Conservation (phyloP, 2,797 vertebrate species). For the Novumbra hubbsi region DNA sequence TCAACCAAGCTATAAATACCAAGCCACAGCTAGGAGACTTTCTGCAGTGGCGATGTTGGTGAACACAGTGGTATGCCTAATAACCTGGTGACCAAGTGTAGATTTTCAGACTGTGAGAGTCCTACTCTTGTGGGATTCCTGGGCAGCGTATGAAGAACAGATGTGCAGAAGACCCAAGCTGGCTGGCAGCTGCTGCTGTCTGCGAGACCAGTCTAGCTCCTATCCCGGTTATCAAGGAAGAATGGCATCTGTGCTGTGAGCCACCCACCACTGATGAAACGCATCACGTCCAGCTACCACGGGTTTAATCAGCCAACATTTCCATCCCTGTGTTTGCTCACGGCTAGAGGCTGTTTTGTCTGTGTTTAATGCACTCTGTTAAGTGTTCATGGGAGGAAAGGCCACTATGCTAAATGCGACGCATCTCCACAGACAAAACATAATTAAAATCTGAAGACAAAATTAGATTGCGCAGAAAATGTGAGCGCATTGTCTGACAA, state of each 20-base stretch:
- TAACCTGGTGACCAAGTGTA: too few relatives aligned
- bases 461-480: slow-evolving; percentile 5
- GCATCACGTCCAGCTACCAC: neutral
- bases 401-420: neutral
- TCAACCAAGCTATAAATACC: too few relatives aligned
- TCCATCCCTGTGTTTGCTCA: neutral
- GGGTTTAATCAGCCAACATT: neutral
- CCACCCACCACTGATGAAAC: slow-evolving; percentile 27
- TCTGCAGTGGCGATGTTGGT: too few relatives aligned
- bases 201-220: slow-evolving; percentile 18
- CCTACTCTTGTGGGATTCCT: slow-evolving; percentile 38
- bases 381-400: neutral
- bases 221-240: neutral
- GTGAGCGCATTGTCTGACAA: slow-evolving; percentile 13
- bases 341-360: neutral
- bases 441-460: neutral
- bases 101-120: slow-evolving; percentile 29
- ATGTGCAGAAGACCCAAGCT: slow-evolving; percentile 32
- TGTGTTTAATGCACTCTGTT: neutral
- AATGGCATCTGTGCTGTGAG: slow-evolving; percentile 53
- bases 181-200: slow-evolving; percentile 60
- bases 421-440: neutral
- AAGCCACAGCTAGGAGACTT: too few relatives aligned
- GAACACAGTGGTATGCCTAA: too few relatives aligned
- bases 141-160: slow-evolving; percentile 33